A percentile compares a stretch with the other conserved stretches of the same genome.
Evolutionary conservation across 2,888 invertebrate species (phyloP).

Genomic region (Cosmia trapezina): DNA sequence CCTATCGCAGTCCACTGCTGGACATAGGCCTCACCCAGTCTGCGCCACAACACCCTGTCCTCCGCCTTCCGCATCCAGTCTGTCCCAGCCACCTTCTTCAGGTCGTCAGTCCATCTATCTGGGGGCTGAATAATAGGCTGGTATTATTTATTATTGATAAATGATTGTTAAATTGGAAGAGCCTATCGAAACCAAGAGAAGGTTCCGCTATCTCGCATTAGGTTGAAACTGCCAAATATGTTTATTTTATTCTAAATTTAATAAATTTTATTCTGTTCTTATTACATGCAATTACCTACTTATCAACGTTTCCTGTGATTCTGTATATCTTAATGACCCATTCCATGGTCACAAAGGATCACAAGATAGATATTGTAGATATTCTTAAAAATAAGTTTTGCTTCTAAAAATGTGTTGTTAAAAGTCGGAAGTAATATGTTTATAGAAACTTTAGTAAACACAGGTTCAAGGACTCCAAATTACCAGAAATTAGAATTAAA

Average conservation of each 20-base stretch:
- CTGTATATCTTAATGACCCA: not conserved
- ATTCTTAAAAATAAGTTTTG: not conserved
- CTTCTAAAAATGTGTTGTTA: not conserved
- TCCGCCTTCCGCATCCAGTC: too few species aligned
- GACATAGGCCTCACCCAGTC: too few species aligned
- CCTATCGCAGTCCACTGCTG: too few species aligned
- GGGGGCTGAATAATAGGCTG: too few species aligned
- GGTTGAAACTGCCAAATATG: not conserved
- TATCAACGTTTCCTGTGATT: not conserved
- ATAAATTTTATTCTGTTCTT: too few species aligned
- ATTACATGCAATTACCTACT: not conserved
- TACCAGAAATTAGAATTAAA: slow-evolving; percentile 29
- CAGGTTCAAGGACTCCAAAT: slow-evolving; percentile 34
- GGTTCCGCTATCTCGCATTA: not conserved
- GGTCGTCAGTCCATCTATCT: too few species aligned
- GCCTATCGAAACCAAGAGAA: not conserved
- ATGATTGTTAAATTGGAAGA: not conserved
- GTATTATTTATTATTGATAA: not conserved
- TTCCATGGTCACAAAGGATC: not conserved
- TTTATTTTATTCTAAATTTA: not conserved
- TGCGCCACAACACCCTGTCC: too few species aligned
- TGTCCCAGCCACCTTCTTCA: too few species aligned
- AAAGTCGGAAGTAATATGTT: not conserved
- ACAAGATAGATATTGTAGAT: too few species aligned
- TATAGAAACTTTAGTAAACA: slow-evolving; percentile 1